Base-by-base conservation (phyloP, 2,888 invertebrate genomes). In the Drosophila merina region DNA sequence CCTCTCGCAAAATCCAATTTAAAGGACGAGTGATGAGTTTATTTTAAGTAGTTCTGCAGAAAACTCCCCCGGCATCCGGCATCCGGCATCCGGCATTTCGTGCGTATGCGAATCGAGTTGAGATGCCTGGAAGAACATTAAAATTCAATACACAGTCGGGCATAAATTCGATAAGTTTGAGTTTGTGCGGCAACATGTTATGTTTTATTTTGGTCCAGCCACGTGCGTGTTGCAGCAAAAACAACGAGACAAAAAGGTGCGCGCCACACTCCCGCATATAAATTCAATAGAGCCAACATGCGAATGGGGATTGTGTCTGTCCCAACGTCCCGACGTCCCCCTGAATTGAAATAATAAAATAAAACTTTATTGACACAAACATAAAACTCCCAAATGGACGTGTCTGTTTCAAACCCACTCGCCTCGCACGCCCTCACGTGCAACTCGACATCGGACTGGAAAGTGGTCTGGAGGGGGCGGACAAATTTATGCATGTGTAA, bases 101-200 rank as follows among this genome's bases (percentile, higher is more conserved):
- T 72, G 79, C 77, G 72, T 77, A 70, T 54, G 68, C 49, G 36
- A 12, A n/a, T 38, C 6, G 42, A 2, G 4, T 12, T 9, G 12
- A 2, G n/a, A 54, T 51, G 38, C 56, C 50, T 44, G 56, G 57
- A 75, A 69, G 52, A 62, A 68, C 87, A 84, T 87, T 87, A 86
- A 87, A 79, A 84, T 84, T 84, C 84, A 86, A 85, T 85, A 79
- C 84, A 74, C 85, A 84, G 74, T 60, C 76, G 76, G 86, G 79
- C 77, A 84, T 84, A 84, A 84, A 84, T 86, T 84, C 82, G 85
- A 86, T 86, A 84, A 84, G 69, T 84, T 84, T 78, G 81, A 77
- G 84, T 75, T 74, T 67, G 74, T 52, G 64, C 70, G 76, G 78
- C 83, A 85, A 80, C 86, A 82, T 83, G 86, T 80, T 83, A 82